Evolutionary conservation across 2,113 vertebrate species (phyloP), one percentile per base, ranked within the genome.

Genomic region (Athene noctua): DNA sequence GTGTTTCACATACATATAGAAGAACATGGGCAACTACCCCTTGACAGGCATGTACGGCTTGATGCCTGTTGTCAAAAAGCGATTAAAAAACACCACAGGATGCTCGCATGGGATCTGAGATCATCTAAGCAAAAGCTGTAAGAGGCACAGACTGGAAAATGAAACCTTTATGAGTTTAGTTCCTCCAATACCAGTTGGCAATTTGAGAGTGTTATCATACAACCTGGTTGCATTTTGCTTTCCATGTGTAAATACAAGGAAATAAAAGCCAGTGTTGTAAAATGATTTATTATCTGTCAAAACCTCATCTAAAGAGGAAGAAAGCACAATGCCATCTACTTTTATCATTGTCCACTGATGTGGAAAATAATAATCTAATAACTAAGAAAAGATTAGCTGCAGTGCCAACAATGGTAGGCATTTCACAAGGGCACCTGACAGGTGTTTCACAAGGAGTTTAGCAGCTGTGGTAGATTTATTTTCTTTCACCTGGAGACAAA

Each of bases 281-380:
- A 90, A 80, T 94, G 34, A 96, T 93, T 94, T 96, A 85, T 95
- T 92, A 83, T 73, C 81, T 93, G 78, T 77, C 79, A 92, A 68
- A 85, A 85, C 62, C 42, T 77, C 70, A 88, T 36, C 23, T 52
- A 81, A 62, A 96, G 58, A 57, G 46, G 57, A 70, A 75, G 77
- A 88, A 86, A 90, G 16, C 52, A 72, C 74, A 59, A 30, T 59
- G 73, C 55, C 62, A 59, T 88, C 75, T 80, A 51, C 78, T 92
- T 96, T 95, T 94, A 74, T 96, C 58, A 49, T 87, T 94, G 65
- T 77, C 51, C 78, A 78, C 55, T 88, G 86, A 59, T 65, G 92
- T 93, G 78, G 86, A 96, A 96, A 97, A 95, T 52, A 97, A 88
- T 96, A 57, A 92, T 86, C 75, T 83, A 81, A 68, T 92, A 87